These are phyloP conservation scores for Himalopsyche tibetana DNA, from an alignment of 2,888 invertebrate species.

Conservation along the genomic window DNA sequence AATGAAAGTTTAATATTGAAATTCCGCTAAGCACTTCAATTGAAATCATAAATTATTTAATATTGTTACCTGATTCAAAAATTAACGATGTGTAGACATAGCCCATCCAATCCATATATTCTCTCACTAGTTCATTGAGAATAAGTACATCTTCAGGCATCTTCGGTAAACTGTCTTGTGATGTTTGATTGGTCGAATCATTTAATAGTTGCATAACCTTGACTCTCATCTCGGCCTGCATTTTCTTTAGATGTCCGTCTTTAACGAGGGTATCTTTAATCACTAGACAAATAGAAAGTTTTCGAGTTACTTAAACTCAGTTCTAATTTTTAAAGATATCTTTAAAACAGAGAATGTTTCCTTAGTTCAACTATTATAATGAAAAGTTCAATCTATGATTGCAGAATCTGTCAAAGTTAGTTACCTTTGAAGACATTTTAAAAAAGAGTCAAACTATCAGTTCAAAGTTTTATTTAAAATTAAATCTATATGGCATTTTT, in stretches of 20 bases:
- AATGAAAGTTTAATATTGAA: too few species aligned
- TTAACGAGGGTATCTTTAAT: slow-evolving; percentile 50
- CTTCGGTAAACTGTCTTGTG: not conserved
- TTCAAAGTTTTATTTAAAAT: slow-evolving; percentile 39
- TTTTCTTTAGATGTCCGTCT: slow-evolving; percentile 52
- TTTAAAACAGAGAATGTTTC: too few species aligned
- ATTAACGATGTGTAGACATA: slow-evolving; percentile 80
- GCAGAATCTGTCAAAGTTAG: too few species aligned
- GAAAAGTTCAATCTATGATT: too few species aligned
- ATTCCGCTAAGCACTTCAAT: too few species aligned
- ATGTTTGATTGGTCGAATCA: not conserved
- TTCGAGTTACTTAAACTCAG: not conserved
- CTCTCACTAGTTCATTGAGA: slow-evolving; percentile 81
- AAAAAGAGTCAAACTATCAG: not conserved
- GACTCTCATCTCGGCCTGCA: slow-evolving; percentile 60
- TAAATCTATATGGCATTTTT: slow-evolving; percentile 41
- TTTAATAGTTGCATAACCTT: slow-evolving; percentile 48
- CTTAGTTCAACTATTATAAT: too few species aligned
- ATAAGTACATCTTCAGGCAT: slow-evolving; percentile 69
- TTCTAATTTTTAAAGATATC: not conserved
- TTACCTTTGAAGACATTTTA: too few species aligned
- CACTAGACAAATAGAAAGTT: slow-evolving; percentile 41
- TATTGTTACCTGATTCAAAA: slow-evolving; percentile 72
- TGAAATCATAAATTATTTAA: too few species aligned
- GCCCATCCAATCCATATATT: slow-evolving; percentile 84